Conservation (phyloP, 2,888 invertebrate species). For the Drosophila affinis region DNA sequence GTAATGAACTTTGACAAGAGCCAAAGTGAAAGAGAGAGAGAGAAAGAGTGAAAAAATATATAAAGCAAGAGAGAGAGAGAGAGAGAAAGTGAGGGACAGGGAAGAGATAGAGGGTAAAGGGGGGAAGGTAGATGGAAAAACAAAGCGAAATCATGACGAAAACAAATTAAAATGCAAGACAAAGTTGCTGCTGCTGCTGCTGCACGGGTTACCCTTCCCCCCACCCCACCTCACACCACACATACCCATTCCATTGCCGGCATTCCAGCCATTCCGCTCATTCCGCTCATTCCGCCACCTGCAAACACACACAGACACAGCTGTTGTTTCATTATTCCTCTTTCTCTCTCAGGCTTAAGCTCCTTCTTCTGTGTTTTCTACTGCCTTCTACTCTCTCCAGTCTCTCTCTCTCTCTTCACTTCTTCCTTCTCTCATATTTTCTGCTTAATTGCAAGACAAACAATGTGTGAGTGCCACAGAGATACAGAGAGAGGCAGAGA, state of each 20-base stretch:
- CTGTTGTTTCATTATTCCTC: neutral
- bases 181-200: constrained; percentile 42
- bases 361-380: neutral
- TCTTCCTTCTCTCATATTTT: constrained; percentile 12
- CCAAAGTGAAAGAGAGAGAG: neutral
- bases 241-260: constrained; percentile 2
- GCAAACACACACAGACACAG: neutral
- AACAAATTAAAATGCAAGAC: constrained; percentile 52
- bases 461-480: constrained; percentile 7
- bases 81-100: neutral
- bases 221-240: neutral
- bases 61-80: neutral
- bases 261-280: neutral
- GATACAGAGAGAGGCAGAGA: neutral
- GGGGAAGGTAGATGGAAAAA: constrained; percentile 5
- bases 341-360: neutral
- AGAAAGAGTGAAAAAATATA: neutral
- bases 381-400: neutral
- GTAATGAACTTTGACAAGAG: constrained; percentile 80
- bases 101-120: neutral
- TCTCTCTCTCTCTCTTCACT: neutral
- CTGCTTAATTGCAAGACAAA: constrained; percentile 47
- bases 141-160: constrained; percentile 50
- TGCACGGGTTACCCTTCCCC: too few relatives aligned
- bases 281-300: neutral